Percentiles rank a stretch among this genome's conserved stretches.
These are phyloP conservation scores for Phyllostomus hastatus DNA, from an alignment of 2,113 vertebrate genomes.

Conservation along the genomic window DNA sequence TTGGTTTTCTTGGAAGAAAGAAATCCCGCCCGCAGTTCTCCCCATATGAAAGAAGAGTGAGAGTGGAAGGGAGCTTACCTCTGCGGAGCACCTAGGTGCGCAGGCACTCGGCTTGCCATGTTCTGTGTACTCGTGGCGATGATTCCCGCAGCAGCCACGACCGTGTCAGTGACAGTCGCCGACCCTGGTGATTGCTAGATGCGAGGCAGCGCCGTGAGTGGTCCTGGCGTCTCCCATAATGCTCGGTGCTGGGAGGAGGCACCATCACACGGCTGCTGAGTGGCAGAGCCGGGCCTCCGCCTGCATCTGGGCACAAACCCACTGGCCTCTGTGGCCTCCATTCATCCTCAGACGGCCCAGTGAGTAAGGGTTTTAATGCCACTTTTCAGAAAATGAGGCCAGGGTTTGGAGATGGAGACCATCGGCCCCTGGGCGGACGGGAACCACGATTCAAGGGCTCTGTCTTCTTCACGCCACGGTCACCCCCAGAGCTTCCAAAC, in stretches of 20 bases:
- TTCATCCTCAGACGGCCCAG: fast-evolving
- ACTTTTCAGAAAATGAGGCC: neutral
- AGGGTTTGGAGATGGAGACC: neutral
- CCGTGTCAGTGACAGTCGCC: fast-evolving
- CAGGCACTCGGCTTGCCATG: fast-evolving
- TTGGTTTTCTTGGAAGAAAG: neutral
- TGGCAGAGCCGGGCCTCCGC: fast-evolving
- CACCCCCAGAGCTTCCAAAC: neutral
- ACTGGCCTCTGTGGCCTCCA: fast-evolving
- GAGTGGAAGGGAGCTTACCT: neutral
- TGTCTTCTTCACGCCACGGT: neutral
- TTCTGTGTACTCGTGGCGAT: fast-evolving
- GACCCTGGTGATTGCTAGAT: fast-evolving
- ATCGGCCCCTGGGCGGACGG: neutral
- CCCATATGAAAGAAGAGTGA: neutral
- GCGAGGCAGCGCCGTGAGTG: fast-evolving
- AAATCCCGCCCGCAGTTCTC: neutral
- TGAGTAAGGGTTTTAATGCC: neutral
- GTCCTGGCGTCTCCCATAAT: fast-evolving
- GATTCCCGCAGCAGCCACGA: fast-evolving
- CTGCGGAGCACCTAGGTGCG: fast-evolving
- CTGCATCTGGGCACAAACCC: neutral
- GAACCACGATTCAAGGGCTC: neutral
- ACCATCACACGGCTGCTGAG: fast-evolving
- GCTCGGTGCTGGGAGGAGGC: neutral